phyloP scores from a whole-genome alignment of 2,888 invertebrate genomes.

The Oxytorus armatus region DNA sequence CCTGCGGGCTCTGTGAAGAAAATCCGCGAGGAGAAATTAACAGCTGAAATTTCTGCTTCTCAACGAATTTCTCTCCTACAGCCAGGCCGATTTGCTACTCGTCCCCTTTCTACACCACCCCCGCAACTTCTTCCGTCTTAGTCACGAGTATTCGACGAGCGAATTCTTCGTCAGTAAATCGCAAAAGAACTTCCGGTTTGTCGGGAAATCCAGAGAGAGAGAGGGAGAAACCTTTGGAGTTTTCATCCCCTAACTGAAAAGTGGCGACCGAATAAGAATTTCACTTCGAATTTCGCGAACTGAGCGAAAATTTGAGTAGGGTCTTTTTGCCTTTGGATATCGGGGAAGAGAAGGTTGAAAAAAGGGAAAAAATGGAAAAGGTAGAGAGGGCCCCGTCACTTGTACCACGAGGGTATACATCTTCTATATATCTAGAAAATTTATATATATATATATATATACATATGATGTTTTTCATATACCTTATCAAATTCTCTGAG shows the following conservation, averaged over 20 bases:
- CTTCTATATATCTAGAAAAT: conserved; percentile 1
- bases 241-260: conserved; percentile 20
- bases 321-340: conserved; percentile 19
- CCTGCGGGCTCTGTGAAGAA: conserved; percentile 72
- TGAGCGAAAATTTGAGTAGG: conserved; percentile 42
- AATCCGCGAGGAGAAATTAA: conserved; percentile 71
- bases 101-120: neutral
- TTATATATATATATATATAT: neutral
- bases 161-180: conserved; percentile 20
- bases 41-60: conserved; percentile 75
- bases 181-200: conserved; percentile 2
- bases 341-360: conserved; percentile 4
- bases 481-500: conserved; percentile 35
- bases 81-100: conserved; percentile 67
- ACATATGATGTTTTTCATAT: too few species aligned
- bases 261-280: conserved; percentile 38
- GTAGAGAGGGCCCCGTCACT: conserved; percentile 11
- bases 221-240: conserved; percentile 30
- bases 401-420: conserved; percentile 36
- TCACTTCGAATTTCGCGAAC: conserved; percentile 40
- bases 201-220: neutral
- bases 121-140: neutral
- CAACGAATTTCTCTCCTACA: conserved; percentile 70
- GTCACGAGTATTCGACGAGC: neutral
- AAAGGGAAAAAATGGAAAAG: conserved; percentile 9